Base-by-base conservation (phyloP, 2,888 invertebrate species). In the Melinaea marsaeus region DNA sequence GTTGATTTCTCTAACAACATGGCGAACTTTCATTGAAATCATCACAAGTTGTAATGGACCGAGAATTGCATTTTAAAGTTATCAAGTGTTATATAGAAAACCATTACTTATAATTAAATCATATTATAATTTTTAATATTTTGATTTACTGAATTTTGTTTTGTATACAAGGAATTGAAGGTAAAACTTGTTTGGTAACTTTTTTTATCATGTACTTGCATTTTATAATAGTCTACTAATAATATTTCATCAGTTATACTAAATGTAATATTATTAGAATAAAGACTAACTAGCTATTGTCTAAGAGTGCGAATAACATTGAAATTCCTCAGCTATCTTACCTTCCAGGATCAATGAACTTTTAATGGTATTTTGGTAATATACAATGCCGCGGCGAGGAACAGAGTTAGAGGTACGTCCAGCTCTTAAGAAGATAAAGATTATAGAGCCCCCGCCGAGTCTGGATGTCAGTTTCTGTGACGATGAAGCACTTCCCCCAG, bases 401-500 rank as follows among this genome's bases (percentile, higher is more conserved):
- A 79, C 75, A 37, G 91, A 90, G 33, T 55, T 63, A 58, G 70
- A 84, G 64, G 75, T 78, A 37, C 79, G 80, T 60, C 58, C 80
- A 32, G 71, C 80, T 13, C 79, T 83, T n/a, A 88, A 82, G 69
- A 91, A 90, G 78, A 84, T 84, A 71, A 73, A 76, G 5, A 59
- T 82, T 9, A 76, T 79, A 4, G 81, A 83, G 63, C 76, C 76
- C 22, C 65, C 74, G 32, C 73, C 79, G 1, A 86, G 84, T 68
- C 72, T 88, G 55, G 88, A 90, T 62, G 78, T 79, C 11, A 89
- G 88, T 77, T 86, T 87, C 70, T 81, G 69, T 71, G 88, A 90
- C 63, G 89, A 90, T 66, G 86, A 90, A 63, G 93, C 92, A 45
- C 78, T 93, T 33, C 84, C 92, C 5, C 89, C 92, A 22, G 97